A percentile compares a stretch with the other conserved stretches of the same genome.
Evolutionary conservation across 2,888 invertebrate genomes (phyloP).

Genomic region (Volucella bombylans): DNA sequence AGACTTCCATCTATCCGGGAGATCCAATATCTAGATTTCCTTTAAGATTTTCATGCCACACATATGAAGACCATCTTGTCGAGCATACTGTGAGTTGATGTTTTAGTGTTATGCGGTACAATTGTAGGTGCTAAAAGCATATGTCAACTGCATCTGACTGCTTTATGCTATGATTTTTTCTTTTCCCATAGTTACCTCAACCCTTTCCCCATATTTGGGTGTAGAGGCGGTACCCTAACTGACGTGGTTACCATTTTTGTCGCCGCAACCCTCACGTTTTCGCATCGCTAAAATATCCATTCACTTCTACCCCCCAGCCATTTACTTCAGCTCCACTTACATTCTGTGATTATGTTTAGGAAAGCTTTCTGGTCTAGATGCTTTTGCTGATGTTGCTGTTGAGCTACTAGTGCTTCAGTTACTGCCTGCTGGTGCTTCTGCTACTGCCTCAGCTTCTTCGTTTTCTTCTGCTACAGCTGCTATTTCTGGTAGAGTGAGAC

Average conservation of each 20-base stretch:
- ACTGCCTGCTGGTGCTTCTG: not conserved
- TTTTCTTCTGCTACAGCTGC: conserved; percentile 1
- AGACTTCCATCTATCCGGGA: too few relatives aligned
- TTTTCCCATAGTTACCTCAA: not conserved
- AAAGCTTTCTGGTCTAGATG: conserved; percentile 13
- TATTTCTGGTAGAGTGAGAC: conserved; percentile 15
- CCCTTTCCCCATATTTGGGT: not conserved
- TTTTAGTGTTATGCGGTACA: conserved; percentile 1
- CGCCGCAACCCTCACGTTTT: conserved; percentile 57
- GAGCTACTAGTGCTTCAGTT: not conserved
- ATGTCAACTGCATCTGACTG: conserved; percentile 55
- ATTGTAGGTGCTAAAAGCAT: conserved; percentile 58
- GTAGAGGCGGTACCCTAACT: not conserved
- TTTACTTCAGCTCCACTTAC: conserved; percentile 15
- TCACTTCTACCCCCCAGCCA: conserved; percentile 6
- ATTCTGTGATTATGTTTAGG: conserved; percentile 46
- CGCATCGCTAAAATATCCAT: conserved; percentile 40
- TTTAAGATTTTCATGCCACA: not conserved
- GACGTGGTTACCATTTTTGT: conserved; percentile 32
- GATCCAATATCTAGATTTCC: not conserved
- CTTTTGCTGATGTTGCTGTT: not conserved
- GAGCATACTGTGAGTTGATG: conserved; percentile 22
- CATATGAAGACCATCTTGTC: conserved; percentile 4
- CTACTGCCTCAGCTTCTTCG: not conserved
- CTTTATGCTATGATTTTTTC: conserved; percentile 33